Evolutionary conservation across 2,113 vertebrate genomes (phyloP).

Genomic region (Cololabis saira): DNA sequence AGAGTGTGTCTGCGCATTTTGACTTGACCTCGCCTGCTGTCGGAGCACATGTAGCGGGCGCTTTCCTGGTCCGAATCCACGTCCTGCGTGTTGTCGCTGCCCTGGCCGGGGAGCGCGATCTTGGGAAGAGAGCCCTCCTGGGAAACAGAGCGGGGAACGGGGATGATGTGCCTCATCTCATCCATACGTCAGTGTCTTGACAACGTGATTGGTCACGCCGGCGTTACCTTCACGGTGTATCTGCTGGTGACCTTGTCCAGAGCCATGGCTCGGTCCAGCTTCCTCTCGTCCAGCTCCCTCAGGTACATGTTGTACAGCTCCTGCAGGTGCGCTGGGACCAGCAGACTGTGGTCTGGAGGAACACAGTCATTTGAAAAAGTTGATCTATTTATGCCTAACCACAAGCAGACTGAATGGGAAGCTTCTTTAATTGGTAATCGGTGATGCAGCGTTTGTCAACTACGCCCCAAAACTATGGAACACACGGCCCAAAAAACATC

Average conservation of each 20-base stretch:
- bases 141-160: not conserved
- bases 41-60: constrained; percentile 69
- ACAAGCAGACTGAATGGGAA: no score
- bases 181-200: not conserved
- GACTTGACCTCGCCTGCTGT: constrained; percentile 63
- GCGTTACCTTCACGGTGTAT: constrained; percentile 81
- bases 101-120: constrained; percentile 70
- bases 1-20: constrained; percentile 75
- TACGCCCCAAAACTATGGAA: no score
- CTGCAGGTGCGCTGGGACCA: constrained; percentile 84
- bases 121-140: constrained; percentile 85
- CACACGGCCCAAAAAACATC: no score
- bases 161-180: not conserved
- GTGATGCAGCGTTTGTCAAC: no score
- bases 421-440: no score
- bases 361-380: not conserved
- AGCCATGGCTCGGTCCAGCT: constrained; percentile 81
- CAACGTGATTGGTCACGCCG: not conserved
- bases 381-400: not conserved
- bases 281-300: constrained; percentile 84
- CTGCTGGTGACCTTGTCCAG: constrained; percentile 81
- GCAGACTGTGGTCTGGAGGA: constrained; percentile 85
- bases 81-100: constrained; percentile 76
- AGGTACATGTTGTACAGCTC: constrained; percentile 87
- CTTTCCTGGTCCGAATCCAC: constrained; percentile 86